Base-by-base conservation (phyloP, 2,113 vertebrate genomes). In the Forbesichthys papilliferus region DNA sequence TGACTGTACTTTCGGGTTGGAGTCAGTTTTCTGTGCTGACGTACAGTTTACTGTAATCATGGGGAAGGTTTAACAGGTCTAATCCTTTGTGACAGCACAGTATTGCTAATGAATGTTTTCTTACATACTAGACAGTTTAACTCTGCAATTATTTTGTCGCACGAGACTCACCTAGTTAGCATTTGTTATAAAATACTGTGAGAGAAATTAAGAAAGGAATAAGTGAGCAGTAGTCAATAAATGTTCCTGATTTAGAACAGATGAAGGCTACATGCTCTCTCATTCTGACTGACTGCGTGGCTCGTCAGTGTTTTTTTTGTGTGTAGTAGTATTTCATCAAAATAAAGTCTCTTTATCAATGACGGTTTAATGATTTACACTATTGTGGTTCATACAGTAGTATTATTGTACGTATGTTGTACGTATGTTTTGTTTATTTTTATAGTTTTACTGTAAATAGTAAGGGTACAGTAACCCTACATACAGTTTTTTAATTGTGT, bases 291-390 rank as follows among this genome's bases (percentile, higher is more conserved):
- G 46, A 69, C 4, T 69, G 8, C 70, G 2, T 52, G 13, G 48
- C 13, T 68, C 3, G 58, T n/a, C 14, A 47, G 56, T 72, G 70
- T 60, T 61, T 62, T 34, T 66, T 74, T 75, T 69, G 59, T 68
- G 69, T 85, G 80, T 52, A 51, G 59, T 79, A 64, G 80, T 69
- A 60, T 71, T 46, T 49, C 57, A 75, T 51, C 63, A 34, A 73
- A 90, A 86, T 88, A 88, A 88, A 87, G 66, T 64, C 48, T 80
- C 33, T 60, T 63, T 71, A 64, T 81, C 33, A 71, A 75, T 76
- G 16, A 42, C 36, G 52, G 18, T 6, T 33, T 65, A 51, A 51
- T 27, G 27, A 27, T 13, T 10, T 13, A 55, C 10, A 1, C 5
- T 55, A 2, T 55, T 55, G 54, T 18, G 18, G 9, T 18, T 55